phyloP scores from a whole-genome alignment of 2,797 vertebrate genomes.

The Hapalemur alaotrensis region DNA sequence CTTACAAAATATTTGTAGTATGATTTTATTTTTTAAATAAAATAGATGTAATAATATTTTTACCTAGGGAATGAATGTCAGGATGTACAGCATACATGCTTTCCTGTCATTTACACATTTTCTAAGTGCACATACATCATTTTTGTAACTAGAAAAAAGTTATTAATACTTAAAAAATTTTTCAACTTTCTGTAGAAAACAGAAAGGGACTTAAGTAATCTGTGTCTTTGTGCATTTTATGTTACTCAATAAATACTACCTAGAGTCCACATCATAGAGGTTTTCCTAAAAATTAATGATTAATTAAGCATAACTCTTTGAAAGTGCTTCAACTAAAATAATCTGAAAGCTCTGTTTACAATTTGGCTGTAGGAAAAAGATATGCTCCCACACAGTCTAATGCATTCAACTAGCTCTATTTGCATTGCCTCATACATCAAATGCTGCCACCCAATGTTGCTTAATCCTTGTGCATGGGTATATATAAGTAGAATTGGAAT shows the following conservation, averaged over 20 bases:
- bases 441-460: slow-evolving; percentile 10
- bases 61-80: background rate
- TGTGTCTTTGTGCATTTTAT: background rate
- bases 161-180: background rate
- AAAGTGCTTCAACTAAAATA: background rate
- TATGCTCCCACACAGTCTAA: background rate
- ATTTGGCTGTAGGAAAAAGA: background rate
- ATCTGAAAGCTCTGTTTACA: slow-evolving; percentile 7
- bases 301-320: background rate
- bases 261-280: background rate
- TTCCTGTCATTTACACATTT: slow-evolving; percentile 18
- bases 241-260: background rate
- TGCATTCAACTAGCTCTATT: background rate
- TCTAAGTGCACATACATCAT: background rate
- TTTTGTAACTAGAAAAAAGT: slow-evolving; percentile 34
- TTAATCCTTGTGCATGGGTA: slow-evolving; percentile 3
- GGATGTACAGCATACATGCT: background rate
- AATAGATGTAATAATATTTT: background rate
- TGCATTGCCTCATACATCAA: slow-evolving; percentile 11
- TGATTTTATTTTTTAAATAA: slow-evolving; percentile 14
- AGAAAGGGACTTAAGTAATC: background rate
- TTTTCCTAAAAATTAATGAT: slow-evolving; percentile 37
- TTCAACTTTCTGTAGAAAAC: background rate
- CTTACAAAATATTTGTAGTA: slow-evolving; percentile 7
- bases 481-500: slow-evolving; percentile 15